These are phyloP conservation scores for Pristionchus japonicus DNA, from an alignment of 2,888 invertebrate genomes.

Conservation along the genomic window DNA sequence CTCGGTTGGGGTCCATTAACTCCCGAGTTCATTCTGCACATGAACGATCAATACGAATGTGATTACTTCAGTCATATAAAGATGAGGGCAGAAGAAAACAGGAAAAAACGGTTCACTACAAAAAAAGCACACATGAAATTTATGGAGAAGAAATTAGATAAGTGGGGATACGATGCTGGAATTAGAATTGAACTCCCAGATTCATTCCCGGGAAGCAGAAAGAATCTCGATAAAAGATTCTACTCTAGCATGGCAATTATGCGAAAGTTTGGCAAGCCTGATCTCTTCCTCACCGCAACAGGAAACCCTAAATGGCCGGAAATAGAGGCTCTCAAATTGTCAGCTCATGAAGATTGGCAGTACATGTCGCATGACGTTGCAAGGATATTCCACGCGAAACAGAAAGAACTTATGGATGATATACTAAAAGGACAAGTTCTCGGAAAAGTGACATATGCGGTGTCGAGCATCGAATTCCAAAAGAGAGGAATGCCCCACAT, in stretches of 20 bases:
- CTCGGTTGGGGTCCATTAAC: not conserved
- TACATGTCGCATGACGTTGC: conserved; percentile 62
- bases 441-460: conserved; percentile 56
- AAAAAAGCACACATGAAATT: not conserved
- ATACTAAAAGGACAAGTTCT: conserved; percentile 57
- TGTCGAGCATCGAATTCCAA: conserved; percentile 72
- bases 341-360: conserved; percentile 51
- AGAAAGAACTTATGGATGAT: conserved; percentile 54
- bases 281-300: conserved; percentile 73
- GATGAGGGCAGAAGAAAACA: not conserved
- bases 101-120: not conserved
- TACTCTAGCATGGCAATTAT: conserved; percentile 67
- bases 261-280: conserved; percentile 60
- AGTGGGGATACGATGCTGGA: not conserved
- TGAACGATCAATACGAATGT: not conserved
- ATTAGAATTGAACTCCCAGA: not conserved
- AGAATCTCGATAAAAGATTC: conserved; percentile 65
- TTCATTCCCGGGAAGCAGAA: conserved; percentile 70
- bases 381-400: conserved; percentile 62
- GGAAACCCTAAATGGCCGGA: conserved; percentile 73
- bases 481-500: conserved; percentile 72
- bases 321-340: conserved; percentile 55
- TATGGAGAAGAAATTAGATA: not conserved
- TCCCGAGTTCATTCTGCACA: not conserved
- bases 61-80: not conserved